phyloP scores from a whole-genome alignment of 2,113 vertebrate genomes.

The Sinocyclocheilus rhinocerous region DNA sequence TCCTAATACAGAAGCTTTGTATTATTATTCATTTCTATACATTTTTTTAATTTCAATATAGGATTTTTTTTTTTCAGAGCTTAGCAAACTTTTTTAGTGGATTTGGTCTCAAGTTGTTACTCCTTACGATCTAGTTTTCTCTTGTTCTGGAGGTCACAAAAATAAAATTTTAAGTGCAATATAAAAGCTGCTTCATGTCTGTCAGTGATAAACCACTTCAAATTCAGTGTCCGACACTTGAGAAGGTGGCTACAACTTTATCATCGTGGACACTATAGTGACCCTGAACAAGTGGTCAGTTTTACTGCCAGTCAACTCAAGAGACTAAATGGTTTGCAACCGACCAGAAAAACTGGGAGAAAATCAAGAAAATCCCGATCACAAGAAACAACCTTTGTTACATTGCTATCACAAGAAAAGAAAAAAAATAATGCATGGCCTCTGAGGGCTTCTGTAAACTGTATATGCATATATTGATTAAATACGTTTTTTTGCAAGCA shows the following conservation, averaged over 20 bases:
- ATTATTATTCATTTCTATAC: no score
- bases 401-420: neutral
- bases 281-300: constrained; percentile 1
- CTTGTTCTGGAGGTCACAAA: constrained; percentile 20
- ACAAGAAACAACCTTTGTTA: neutral
- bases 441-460: no score
- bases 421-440: neutral
- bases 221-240: neutral
- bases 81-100: neutral
- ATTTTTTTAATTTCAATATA: no score
- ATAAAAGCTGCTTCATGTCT: neutral
- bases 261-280: neutral
- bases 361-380: neutral
- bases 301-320: neutral
- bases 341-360: neutral
- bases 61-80: neutral
- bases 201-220: constrained; percentile 3
- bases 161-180: neutral
- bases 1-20: neutral
- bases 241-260: neutral
- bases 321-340: neutral
- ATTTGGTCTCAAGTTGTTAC: neutral
- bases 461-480: no score
- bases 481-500: neutral
- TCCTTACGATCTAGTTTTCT: neutral